Base-by-base conservation (phyloP, 2,797 vertebrate genomes). In the Anguilla anguilla region DNA sequence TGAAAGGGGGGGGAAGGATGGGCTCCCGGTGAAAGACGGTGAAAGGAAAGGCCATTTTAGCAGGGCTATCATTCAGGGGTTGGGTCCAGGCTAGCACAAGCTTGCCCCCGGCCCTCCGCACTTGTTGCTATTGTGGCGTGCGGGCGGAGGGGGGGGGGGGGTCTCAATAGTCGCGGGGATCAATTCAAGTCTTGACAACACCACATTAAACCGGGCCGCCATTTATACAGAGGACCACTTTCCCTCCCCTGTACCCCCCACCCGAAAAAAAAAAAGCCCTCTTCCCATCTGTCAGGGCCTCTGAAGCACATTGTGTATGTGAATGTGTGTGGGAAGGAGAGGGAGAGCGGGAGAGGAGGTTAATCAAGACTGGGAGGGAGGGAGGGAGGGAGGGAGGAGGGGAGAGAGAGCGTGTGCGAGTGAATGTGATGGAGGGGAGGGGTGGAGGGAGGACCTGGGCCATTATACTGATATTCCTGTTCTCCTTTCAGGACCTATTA, bases 251-350 rank as follows among this genome's bases (percentile, higher is more conserved):
- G 4, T 9, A 4, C 49, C 49, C 89, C 89, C 85, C 51, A 59
- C 35, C 51, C 10, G 83, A 95, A 95, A 94, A 90, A 92, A 95
- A 96, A 95, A 91, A 92, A 91, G 90, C 90, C 83, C 93, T 95
- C 95, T 95, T 95, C 96, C 97, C 97, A 97, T 97, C 97, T 97
- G 97, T 97, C 97, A 97, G 96, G 95, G 95, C 96, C 94, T 96
- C 95, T 87, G 88, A 91, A 91, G 94, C 95, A 96, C 95, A 96
- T 96, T 96, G 96, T 94, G 93, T 91, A 89, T 93, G 96, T 96
- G 96, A 96, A 96, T 96, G 95, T 93, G 93, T 91, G 94, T 95
- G 95, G 94, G 92, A 91, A 95, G 94, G 95, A 94, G 93, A 95
- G 95, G 79, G 93, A 93, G 94, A 91, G 93, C 93, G 93, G 87